Conservation (phyloP, 1,140 invertebrate genomes). For the Drosophila simulans region DNA sequence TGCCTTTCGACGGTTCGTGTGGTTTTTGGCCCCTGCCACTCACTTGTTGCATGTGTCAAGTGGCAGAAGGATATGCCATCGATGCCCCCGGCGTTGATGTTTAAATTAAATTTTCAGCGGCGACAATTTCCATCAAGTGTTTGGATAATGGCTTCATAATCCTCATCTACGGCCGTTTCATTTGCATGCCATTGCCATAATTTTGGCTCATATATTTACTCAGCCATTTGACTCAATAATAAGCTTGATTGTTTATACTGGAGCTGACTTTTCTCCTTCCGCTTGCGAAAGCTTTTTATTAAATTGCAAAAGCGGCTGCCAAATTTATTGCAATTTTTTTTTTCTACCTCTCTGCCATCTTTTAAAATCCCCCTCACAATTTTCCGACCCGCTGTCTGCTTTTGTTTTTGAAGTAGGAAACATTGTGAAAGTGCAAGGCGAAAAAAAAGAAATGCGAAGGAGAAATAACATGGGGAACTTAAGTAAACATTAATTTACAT, state of each 20-base stretch:
- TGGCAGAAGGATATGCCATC: constrained; percentile 35
- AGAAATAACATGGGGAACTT: constrained; percentile 84
- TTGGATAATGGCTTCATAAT: constrained; percentile 54
- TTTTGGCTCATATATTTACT: constrained; percentile 75
- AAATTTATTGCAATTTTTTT: constrained; percentile 82
- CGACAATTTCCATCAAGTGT: constrained; percentile 52
- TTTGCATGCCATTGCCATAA: constrained; percentile 82
- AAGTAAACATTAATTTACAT: constrained; percentile 85
- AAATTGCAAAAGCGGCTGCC: constrained; percentile 68
- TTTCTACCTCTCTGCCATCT: constrained; percentile 26
- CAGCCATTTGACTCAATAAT: constrained; percentile 71
- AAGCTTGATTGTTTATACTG: constrained; percentile 67
- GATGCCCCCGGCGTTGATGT: constrained; percentile 24
- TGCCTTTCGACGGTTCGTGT: constrained; percentile 40
- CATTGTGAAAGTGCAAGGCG: constrained; percentile 74
- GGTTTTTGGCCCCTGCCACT: constrained; percentile 1
- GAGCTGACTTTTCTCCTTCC: not conserved
- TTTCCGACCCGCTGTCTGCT: constrained; percentile 50
- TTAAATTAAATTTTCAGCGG: constrained; percentile 70
- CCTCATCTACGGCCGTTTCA: constrained; percentile 60
- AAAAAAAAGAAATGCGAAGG: constrained; percentile 51
- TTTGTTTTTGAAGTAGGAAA: constrained; percentile 81
- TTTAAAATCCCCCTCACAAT: constrained; percentile 17
- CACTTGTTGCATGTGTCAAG: constrained; percentile 65
- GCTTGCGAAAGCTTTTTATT: constrained; percentile 66